phyloP scores from a whole-genome alignment of 2,888 invertebrate species.

The Strigamia maritima region DNA sequence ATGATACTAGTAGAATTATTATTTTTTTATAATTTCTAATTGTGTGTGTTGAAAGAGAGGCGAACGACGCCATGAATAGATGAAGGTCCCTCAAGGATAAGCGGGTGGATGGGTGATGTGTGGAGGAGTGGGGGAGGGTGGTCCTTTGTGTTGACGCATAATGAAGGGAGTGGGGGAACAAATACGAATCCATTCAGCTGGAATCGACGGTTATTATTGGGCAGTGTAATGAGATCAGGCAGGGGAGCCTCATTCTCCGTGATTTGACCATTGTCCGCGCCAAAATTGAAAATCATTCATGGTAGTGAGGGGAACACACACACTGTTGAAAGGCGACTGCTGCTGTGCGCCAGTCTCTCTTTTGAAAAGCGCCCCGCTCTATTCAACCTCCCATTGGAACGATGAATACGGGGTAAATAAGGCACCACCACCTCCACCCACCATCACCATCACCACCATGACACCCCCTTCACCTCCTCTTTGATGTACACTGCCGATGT shows the following conservation, averaged over 20 bases:
- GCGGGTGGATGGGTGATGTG: not conserved
- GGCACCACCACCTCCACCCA: not conserved
- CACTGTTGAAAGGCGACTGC: slow-evolving; percentile 34
- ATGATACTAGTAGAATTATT: too few species aligned
- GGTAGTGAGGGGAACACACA: slow-evolving; percentile 9
- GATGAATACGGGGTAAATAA: slow-evolving; percentile 34
- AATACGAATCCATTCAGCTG: slow-evolving; percentile 35
- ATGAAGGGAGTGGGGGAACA: slow-evolving; percentile 39
- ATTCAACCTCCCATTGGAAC: slow-evolving; percentile 9
- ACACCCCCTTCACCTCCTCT: not conserved
- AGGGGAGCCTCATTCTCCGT: slow-evolving; percentile 41
- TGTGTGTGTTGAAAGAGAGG: too few species aligned
- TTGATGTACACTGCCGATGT: not conserved
- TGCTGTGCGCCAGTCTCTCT: not conserved
- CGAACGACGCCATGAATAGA: too few species aligned
- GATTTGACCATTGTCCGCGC: slow-evolving; percentile 42
- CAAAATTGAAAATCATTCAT: slow-evolving; percentile 43
- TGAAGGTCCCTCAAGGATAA: too few species aligned
- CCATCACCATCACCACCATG: not conserved
- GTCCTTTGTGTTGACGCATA: slow-evolving; percentile 40
- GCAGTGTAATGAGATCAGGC: slow-evolving; percentile 43
- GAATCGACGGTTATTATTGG: slow-evolving; percentile 43
- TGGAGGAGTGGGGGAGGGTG: slow-evolving; percentile 39
- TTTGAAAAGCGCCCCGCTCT: slow-evolving; percentile 25
- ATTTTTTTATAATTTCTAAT: too few species aligned